Base-by-base conservation (phyloP, 2,888 invertebrate species). In the Baronia brevicornis region DNA sequence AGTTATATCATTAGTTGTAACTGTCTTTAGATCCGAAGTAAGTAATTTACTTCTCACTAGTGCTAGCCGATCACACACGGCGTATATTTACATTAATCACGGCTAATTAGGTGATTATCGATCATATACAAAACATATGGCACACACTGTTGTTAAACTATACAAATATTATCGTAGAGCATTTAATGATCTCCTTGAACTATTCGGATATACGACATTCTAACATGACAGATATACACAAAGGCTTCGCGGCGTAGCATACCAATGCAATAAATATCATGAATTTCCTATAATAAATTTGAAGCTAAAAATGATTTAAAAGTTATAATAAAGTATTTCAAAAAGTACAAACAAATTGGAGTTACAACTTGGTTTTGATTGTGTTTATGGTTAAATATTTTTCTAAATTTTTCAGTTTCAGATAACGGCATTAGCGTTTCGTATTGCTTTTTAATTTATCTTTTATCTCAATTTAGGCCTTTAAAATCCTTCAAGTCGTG, bases 1-100 rank as follows among this genome's bases (percentile, higher is more conserved):
- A 60, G 65, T 63, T 54, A 48, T 48, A 46, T 51, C 50, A 57
- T 67, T 59, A 61, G 48, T 41, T 41, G 38, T 14, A 37, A 53
- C 52, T 54, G 51, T 44, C 53, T 51, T 50, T 26, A 41, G 31
- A 43, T 31, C 23, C 33, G 11, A 32, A 30, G 19, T 35, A 28
- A 43, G 43, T 48, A 48, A 52, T 46, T 12, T 15, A 18, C 7
- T 12, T 26, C 12, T 14, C 6, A 13, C n/a, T 36, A 36, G 37
- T 48, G 38, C 46, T 38, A 38, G 38, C 34, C 22, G 11, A 21
- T 8, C 19, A 11, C 17, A 12, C 9, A 13, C 18, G 33, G 9
- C 14, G 15, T 28, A 15, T 22, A 37, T 29, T 22, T 18, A 12
- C 20, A 33, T 33, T 33, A 30, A 33, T 29, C 33, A 29, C 14